A percentile compares a stretch with the other conserved stretches of the same genome.
phyloP scores from a whole-genome alignment of 35 echinoderm and acorn worm genomes.

The Ptychodera flava region DNA sequence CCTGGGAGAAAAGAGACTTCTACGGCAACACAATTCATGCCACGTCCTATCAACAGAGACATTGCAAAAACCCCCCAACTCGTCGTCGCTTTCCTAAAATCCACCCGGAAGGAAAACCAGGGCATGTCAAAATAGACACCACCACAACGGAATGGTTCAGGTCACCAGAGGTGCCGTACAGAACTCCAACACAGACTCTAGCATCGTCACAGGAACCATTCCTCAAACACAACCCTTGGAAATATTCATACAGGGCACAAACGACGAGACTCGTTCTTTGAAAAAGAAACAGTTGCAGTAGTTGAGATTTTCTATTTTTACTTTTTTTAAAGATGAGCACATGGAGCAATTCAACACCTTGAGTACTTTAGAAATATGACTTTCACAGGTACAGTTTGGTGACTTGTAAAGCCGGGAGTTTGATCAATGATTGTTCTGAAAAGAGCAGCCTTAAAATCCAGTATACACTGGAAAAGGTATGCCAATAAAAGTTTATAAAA shows the following conservation, averaged over 20 bases:
- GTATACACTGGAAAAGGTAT: too few relatives aligned
- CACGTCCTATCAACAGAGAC: conserved; percentile 46
- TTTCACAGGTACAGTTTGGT: too few relatives aligned
- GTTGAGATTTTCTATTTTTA: too few relatives aligned
- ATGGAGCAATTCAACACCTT: too few relatives aligned
- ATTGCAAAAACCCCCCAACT: conserved; percentile 66
- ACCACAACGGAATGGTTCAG: conserved; percentile 69
- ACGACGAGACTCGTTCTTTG: background rate
- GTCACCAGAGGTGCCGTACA: conserved; percentile 64
- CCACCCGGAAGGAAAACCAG: conserved; percentile 49
- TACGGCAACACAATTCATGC: conserved; percentile 40
- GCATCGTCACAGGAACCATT: conserved; percentile 92
- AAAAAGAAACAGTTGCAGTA: too few relatives aligned
- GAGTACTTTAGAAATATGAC: too few relatives aligned
- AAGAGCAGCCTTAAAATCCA: too few relatives aligned
- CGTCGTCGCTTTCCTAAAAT: conserved; percentile 54
- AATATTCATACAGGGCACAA: conserved; percentile 73
- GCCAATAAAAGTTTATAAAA: too few relatives aligned
- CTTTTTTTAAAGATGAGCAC: too few relatives aligned
- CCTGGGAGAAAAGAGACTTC: conserved; percentile 61
- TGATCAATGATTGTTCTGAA: too few relatives aligned
- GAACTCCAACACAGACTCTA: conserved; percentile 73
- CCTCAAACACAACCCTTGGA: conserved; percentile 95
- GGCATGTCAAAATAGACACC: conserved; percentile 45
- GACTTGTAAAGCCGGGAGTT: too few relatives aligned